Conservation (phyloP, 2,797 vertebrate species). For the Cuculus canorus region DNA sequence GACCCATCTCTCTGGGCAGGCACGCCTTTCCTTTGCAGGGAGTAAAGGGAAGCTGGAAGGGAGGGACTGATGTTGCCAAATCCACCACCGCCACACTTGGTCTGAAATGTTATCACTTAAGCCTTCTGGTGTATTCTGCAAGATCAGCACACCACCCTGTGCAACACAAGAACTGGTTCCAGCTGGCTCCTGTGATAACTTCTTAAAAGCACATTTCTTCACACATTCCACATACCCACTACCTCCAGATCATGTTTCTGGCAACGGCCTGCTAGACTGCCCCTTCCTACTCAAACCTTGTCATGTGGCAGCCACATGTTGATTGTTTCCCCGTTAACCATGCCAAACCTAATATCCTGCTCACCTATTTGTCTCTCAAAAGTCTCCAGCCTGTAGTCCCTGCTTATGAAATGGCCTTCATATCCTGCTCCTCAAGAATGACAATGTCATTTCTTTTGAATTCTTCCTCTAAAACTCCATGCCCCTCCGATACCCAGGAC, state of each 20-base stretch:
- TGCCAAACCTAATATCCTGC: conserved; percentile 29
- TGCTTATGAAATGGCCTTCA: not conserved
- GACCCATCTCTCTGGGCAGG: not conserved
- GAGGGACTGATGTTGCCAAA: not conserved
- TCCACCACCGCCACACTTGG: not conserved
- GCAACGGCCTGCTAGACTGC: conserved; percentile 4
- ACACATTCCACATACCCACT: conserved; percentile 51
- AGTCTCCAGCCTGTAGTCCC: not conserved
- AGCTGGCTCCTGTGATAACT: not conserved
- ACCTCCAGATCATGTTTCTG: conserved; percentile 58
- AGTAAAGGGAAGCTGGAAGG: not conserved
- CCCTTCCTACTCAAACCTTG: conserved; percentile 28
- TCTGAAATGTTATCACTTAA: not conserved
- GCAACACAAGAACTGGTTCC: not conserved
- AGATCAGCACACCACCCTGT: not conserved
- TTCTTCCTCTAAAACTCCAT: not conserved
- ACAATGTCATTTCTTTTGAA: conserved; percentile 5
- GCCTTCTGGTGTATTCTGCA: not conserved
- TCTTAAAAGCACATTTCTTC: conserved; percentile 60
- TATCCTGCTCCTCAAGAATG: not conserved
- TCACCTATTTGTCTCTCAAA: conserved; percentile 46
- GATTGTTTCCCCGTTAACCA: not conserved
- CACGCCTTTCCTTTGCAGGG: not conserved
- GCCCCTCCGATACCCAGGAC: not conserved
- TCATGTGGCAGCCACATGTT: conserved; percentile 61